phyloP scores from a whole-genome alignment of 2,888 invertebrate species.

The Petrolisthes cinctipes region DNA sequence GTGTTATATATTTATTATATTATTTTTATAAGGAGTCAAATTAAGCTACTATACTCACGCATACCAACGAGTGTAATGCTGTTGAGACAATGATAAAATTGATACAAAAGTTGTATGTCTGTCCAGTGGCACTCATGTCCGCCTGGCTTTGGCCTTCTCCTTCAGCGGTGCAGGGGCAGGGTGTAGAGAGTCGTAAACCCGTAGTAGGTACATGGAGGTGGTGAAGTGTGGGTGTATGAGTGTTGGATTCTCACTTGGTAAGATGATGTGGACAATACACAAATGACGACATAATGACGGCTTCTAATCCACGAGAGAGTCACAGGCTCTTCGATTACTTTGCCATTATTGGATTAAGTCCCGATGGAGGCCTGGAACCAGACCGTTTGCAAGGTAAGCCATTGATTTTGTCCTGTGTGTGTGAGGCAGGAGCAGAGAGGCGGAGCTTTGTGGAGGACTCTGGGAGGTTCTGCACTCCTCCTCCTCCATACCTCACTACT shows the following conservation, averaged over 20 bases:
- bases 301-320: constrained; percentile 51
- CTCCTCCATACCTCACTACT: background rate
- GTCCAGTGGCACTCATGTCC: no score
- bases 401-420: constrained; percentile 58
- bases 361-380: constrained; percentile 63
- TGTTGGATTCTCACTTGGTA: constrained; percentile 22
- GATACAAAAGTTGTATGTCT: no score
- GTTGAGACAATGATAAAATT: no score
- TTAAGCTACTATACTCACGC: no score
- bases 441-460: constrained; percentile 15
- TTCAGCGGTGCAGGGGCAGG: background rate
- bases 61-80: no score
- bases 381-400: constrained; percentile 63
- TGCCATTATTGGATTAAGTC: constrained; percentile 63
- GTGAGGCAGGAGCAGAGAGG: background rate
- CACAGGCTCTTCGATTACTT: constrained; percentile 65
- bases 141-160: background rate
- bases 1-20: no score
- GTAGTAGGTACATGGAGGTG: constrained; percentile 19
- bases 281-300: constrained; percentile 38
- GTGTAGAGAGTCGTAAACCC: background rate
- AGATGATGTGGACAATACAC: constrained; percentile 37
- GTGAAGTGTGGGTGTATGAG: constrained; percentile 6
- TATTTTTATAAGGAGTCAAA: no score
- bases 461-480: background rate